These are phyloP conservation scores for Parotia lawesii DNA, from an alignment of 2,113 vertebrate genomes.

Conservation along the genomic window DNA sequence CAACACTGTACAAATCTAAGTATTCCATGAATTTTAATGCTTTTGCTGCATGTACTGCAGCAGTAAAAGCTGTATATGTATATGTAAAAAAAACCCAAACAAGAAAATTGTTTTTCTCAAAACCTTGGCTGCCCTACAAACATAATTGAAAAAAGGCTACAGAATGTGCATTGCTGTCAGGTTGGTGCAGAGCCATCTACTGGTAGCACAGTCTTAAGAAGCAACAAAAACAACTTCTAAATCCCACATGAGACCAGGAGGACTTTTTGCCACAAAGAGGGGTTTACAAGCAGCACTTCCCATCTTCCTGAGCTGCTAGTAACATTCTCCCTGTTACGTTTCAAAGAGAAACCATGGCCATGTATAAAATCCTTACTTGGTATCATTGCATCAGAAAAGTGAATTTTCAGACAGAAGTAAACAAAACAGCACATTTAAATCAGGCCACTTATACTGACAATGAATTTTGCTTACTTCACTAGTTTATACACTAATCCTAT, in stretches of 20 bases:
- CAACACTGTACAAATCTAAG: background rate
- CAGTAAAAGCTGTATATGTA: background rate
- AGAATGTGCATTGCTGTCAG: background rate
- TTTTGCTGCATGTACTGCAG: background rate
- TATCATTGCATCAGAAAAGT: background rate
- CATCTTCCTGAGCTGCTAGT: background rate
- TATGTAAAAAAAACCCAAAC: background rate
- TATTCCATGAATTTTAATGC: background rate
- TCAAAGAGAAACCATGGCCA: background rate
- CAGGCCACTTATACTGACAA: background rate
- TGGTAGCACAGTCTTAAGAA: background rate
- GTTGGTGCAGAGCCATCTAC: background rate
- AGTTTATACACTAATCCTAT: background rate
- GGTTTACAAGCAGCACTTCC: background rate
- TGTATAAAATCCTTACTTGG: accelerated
- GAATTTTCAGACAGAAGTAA: background rate
- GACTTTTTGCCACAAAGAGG: background rate
- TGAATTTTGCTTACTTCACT: background rate
- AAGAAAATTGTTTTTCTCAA: background rate
- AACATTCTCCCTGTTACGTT: background rate
- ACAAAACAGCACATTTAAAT: background rate
- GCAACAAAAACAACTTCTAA: background rate
- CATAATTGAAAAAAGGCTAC: background rate
- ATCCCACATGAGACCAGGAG: background rate
- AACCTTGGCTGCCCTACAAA: background rate